These are phyloP conservation scores for Spinibarbus caldwelli DNA, from an alignment of 2,797 vertebrate genomes.

Conservation along the genomic window DNA sequence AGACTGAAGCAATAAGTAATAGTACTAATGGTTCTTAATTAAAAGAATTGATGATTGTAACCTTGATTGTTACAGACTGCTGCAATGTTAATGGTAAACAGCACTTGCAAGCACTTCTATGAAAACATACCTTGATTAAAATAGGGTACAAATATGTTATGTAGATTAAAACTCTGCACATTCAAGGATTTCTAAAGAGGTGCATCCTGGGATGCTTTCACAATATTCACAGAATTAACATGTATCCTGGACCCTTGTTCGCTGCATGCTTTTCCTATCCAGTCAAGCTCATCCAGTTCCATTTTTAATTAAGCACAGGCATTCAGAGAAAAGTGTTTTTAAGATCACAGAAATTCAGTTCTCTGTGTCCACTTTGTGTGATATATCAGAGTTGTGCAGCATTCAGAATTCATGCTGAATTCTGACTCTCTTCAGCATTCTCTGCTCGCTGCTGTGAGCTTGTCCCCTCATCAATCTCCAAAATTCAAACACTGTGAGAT, in stretches of 20 bases:
- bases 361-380: no score
- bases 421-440: slow-evolving; percentile 4
- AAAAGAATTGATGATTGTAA: background rate
- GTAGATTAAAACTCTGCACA: background rate
- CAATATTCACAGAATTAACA: background rate
- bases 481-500: slow-evolving; percentile 61
- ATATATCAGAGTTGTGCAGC: no score
- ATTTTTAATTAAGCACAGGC: no score
- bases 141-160: background rate
- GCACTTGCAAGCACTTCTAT: background rate
- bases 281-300: background rate
- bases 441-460: slow-evolving; percentile 50
- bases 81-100: background rate
- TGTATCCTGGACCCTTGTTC: background rate
- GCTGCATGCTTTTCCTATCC: background rate
- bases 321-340: no score
- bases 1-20: background rate
- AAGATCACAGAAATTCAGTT: no score
- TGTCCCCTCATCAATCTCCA: slow-evolving; percentile 59
- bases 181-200: no score
- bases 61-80: background rate
- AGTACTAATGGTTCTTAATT: background rate
- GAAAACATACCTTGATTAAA: background rate
- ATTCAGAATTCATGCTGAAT: no score
- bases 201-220: background rate